Base-by-base conservation (phyloP, 2,797 vertebrate genomes). In the Xerus rutilus region DNA sequence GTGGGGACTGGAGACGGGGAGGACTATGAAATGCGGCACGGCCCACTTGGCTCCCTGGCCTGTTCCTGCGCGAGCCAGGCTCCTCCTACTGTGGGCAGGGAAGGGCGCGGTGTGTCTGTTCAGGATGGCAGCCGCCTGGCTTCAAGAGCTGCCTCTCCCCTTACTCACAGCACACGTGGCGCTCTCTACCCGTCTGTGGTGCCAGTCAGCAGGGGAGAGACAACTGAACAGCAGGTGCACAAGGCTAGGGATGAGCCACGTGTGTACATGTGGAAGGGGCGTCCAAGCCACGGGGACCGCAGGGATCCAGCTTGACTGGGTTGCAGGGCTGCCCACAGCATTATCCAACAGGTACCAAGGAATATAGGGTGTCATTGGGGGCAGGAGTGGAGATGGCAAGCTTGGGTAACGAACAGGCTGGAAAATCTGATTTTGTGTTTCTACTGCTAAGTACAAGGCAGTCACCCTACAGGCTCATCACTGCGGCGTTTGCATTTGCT, bases 201-300 rank as follows among this genome's bases (percentile, higher is more conserved):
- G 52, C 49, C 15, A 15, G 14, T 52, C 15, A 15, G 59, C 5
- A 7, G 43, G 52, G 20, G 4, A 12, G 23, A 18, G 35, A 14
- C 0, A 13, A 49, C 5, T 13, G 39, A 62, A 11, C 8, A 54
- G 13, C 35, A 5, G 0, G 14, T 11, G 12, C 14, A 0, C 1
- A 5, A 47, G 47, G 11, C 0, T 32, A 2, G 39, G 54, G 62
- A 47, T 1, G 6, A 76, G 21, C 18, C 4, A 0, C 0, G 25
- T 25, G 64, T 43, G 2, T 30, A 0, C 4, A 2, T 1, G 20
- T 6, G 5, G 20, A 59, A 45, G 76, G 47, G 5, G 9, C 21
- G 4, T 0, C 14, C 21, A 9, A 8, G 28, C 17, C 4, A 23
- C 23, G 78, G 35, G 67, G 35, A 25, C 6, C 20, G 57, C 0